Evolutionary conservation across 2,888 invertebrate species (phyloP).

Genomic region (Biston betularia): DNA sequence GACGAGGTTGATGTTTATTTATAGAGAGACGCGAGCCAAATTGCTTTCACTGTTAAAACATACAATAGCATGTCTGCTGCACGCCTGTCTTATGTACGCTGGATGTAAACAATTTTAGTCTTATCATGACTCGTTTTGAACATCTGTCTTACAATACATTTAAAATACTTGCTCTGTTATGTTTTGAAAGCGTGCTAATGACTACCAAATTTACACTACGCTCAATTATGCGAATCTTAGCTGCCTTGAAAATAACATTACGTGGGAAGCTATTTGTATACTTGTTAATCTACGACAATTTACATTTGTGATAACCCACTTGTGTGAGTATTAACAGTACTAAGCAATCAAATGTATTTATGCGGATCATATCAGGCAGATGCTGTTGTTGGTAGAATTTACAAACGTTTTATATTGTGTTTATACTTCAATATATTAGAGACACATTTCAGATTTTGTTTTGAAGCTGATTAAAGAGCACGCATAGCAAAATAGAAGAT

Average conservation of each 20-base stretch:
- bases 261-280: constrained; percentile 19
- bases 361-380: not conserved
- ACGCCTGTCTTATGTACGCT: constrained; percentile 42
- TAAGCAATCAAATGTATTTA: constrained; percentile 4
- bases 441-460: not conserved
- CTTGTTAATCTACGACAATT: constrained; percentile 33
- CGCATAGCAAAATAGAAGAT: not conserved
- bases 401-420: not conserved
- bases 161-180: constrained; percentile 37
- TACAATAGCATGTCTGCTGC: constrained; percentile 41
- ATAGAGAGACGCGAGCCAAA: constrained; percentile 74
- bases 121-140: constrained; percentile 26
- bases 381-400: not conserved
- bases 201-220: constrained; percentile 9
- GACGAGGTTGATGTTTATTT: constrained; percentile 64
- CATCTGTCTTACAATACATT: constrained; percentile 15
- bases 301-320: constrained; percentile 19
- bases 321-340: constrained; percentile 19
- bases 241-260: constrained; percentile 9
- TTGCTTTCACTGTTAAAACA: constrained; percentile 74
- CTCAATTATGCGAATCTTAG: constrained; percentile 2
- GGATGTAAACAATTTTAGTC: constrained; percentile 41
- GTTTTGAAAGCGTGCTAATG: constrained; percentile 27
- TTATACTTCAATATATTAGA: not conserved
- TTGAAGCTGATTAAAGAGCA: not conserved